phyloP scores from a whole-genome alignment of 1,140 invertebrate genomes.

The Drosophila kurseongensis region DNA sequence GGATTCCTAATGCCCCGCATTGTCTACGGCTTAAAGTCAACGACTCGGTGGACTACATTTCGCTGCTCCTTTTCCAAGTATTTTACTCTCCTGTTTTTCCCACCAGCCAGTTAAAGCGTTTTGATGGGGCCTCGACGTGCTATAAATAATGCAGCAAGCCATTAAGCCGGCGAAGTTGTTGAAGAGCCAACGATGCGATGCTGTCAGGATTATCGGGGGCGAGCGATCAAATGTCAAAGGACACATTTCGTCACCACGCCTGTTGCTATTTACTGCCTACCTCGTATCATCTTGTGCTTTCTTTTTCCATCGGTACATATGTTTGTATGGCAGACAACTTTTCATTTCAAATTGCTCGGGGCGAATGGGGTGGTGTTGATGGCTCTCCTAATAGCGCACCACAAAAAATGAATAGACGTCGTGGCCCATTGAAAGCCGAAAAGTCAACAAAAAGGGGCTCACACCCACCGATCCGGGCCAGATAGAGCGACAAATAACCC shows the following conservation, averaged over 20 bases:
- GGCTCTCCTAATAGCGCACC: constrained; percentile 54
- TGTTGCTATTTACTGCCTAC: constrained; percentile 78
- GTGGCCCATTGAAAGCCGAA: constrained; percentile 74
- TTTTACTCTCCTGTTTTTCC: constrained; percentile 8
- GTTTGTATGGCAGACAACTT: constrained; percentile 72
- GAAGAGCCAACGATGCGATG: constrained; percentile 49
- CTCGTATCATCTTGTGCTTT: constrained; percentile 54
- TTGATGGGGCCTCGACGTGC: constrained; percentile 71
- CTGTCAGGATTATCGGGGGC: constrained; percentile 68
- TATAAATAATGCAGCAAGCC: constrained; percentile 76
- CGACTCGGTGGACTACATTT: constrained; percentile 54
- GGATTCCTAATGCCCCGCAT: constrained; percentile 62
- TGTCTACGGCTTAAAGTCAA: constrained; percentile 76
- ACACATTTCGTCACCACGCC: constrained; percentile 78
- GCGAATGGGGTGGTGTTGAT: constrained; percentile 19
- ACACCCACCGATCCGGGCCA: constrained; percentile 42
- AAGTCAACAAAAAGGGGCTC: constrained; percentile 66
- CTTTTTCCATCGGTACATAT: constrained; percentile 49
- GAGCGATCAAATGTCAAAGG: constrained; percentile 82
- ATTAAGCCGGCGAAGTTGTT: constrained; percentile 64
- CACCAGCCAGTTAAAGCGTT: constrained; percentile 55
- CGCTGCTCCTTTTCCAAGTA: constrained; percentile 7
- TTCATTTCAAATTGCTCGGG: constrained; percentile 76
- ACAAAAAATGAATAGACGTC: constrained; percentile 80
- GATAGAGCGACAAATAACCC: constrained; percentile 82